Base-by-base conservation (phyloP, 2,113 vertebrate genomes). In the Phrynocephalus versicolor region DNA sequence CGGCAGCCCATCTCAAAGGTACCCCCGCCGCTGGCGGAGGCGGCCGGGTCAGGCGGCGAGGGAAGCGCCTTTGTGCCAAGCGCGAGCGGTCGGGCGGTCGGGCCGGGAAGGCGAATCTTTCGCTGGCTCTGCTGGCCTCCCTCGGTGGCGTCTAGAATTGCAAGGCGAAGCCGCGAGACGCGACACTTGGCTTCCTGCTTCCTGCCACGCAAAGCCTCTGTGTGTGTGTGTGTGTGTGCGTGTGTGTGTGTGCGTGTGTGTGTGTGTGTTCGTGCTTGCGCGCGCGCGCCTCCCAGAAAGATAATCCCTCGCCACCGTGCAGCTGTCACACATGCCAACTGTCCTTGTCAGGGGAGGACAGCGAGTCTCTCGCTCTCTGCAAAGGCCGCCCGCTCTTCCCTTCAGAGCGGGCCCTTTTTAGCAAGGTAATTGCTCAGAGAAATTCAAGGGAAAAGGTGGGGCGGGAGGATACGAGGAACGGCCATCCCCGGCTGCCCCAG, bases 281-380 rank as follows among this genome's bases (percentile, higher is more conserved):
- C 4, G 79, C 67, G 62, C 85, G 79, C 87, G 73, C 81, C 84
- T 79, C 39, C 30, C 14, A 75, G 58, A 58, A 39, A 73, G 85
- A 83, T 83, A 87, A 81, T 81, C 82, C 81, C 81, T 75, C 45
- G 86, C 80, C 80, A 30, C 75, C n/a, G 81, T 72, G 86, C 86
- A 84, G 86, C 86, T 87, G 86, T 87, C 81, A 65, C 75, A 73
- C 86, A 87, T 64, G 81, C 86, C 86, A 65, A 65, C 57, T 39
- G 81, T 62, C 81, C 81, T 65, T 83, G 86, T 55, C 75, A 72
- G 64, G 81, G 75, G 81, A 79, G 69, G 67, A n/a, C 88, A 19
- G 23, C 67, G 78, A 73, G 72, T 78, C 67, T 77, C 58, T 62
- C 62, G 39, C 57, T 79, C 62, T 75, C 71, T 37, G 35, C 35